A percentile compares a stretch with the other conserved stretches of the same genome.
phyloP scores from a whole-genome alignment of 2,113 vertebrate genomes.

The human (Homo sapiens) region GRCh38 chr15:36127501-36128000 shows the following conservation, averaged over 20 bases:
- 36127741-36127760: conserved; percentile 40
- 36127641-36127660: neutral
- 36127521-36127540: neutral
- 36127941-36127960: conserved; percentile 26
- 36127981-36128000: conserved; percentile 53
- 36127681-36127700: neutral
- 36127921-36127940: conserved; percentile 59
- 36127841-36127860: conserved; percentile 58
- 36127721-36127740: neutral
- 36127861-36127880: conserved; percentile 67
- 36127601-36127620: neutral
- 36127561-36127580: neutral
- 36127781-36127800: conserved; percentile 65
- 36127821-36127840: conserved; percentile 67
- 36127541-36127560: neutral
- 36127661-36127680: neutral
- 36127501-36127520: neutral
- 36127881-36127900: conserved; percentile 57
- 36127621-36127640: neutral
- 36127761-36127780: conserved; percentile 62
- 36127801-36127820: conserved; percentile 70
- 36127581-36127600: neutral
- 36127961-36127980: neutral
- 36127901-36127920: conserved; percentile 59
- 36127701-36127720: neutral